Evolutionary conservation across 2,888 invertebrate species (phyloP).

Genomic region (Petrophora chlorosata): DNA sequence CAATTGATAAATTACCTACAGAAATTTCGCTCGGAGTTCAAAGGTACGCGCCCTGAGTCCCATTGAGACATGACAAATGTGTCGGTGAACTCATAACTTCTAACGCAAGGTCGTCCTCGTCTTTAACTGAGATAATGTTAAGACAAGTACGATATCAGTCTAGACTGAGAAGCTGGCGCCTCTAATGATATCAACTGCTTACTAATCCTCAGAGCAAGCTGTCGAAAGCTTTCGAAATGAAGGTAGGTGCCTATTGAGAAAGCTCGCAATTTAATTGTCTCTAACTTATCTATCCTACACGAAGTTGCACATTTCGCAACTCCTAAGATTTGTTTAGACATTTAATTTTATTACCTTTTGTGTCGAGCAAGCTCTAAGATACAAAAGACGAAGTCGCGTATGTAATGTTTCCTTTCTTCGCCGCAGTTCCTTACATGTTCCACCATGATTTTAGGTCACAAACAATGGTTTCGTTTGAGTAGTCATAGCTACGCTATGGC

Average conservation of each 20-base stretch:
- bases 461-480: slow-evolving; percentile 57
- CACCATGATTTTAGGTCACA: slow-evolving; percentile 52
- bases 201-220: slow-evolving; percentile 44
- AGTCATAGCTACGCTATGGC: slow-evolving; percentile 44
- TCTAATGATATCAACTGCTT: slow-evolving; percentile 32
- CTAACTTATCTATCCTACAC: slow-evolving; percentile 19
- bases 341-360: slow-evolving; percentile 11
- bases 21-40: slow-evolving; percentile 6
- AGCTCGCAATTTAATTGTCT: slow-evolving; percentile 40
- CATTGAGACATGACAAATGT: slow-evolving; percentile 21
- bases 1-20: background rate
- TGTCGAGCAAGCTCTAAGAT: background rate
- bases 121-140: slow-evolving; percentile 18
- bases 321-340: slow-evolving; percentile 1
- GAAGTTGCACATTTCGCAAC: slow-evolving; percentile 5
- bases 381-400: slow-evolving; percentile 17
- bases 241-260: slow-evolving; percentile 37
- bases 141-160: slow-evolving; percentile 28
- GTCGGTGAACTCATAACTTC: slow-evolving; percentile 25
- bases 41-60: slow-evolving; percentile 8
- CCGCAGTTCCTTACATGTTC: slow-evolving; percentile 27
- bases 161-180: slow-evolving; percentile 27
- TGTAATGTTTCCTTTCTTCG: slow-evolving; percentile 38
- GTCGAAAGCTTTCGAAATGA: slow-evolving; percentile 41
- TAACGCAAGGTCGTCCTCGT: slow-evolving; percentile 24